Percentiles rank a stretch among this genome's conserved stretches.
phyloP scores from a whole-genome alignment of 2,888 invertebrate genomes.

The Ypsolopha sequella region DNA sequence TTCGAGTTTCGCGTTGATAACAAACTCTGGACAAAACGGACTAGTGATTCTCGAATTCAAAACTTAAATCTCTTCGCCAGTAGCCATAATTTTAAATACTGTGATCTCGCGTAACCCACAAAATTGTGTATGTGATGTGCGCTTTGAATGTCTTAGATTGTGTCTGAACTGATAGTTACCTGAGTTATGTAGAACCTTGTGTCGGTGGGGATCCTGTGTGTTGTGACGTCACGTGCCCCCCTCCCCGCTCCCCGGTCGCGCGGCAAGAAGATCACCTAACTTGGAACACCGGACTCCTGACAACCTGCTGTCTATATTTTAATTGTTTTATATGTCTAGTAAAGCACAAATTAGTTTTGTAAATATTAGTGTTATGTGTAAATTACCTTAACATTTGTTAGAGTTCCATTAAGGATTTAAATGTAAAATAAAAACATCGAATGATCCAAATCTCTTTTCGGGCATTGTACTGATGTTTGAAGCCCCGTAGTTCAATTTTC shows the following conservation, averaged over 20 bases:
- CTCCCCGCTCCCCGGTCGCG: slow-evolving; percentile 13
- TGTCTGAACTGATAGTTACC: slow-evolving; percentile 58
- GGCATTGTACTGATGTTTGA: slow-evolving; percentile 62
- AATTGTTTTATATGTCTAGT: slow-evolving; percentile 39
- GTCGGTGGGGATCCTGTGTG: slow-evolving; percentile 32
- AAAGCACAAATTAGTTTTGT: slow-evolving; percentile 65
- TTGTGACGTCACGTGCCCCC: slow-evolving; percentile 18
- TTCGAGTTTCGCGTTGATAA: slow-evolving; percentile 1
- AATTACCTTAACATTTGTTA: slow-evolving; percentile 44
- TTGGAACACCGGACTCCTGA: slow-evolving; percentile 5
- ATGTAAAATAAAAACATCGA: slow-evolving; percentile 58
- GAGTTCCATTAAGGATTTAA: slow-evolving; percentile 37
- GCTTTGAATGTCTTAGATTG: slow-evolving; percentile 60
- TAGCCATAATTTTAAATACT: slow-evolving; percentile 59
- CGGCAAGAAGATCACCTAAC: slow-evolving; percentile 9
- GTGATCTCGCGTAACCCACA: slow-evolving; percentile 62
- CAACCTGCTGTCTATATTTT: slow-evolving; percentile 10
- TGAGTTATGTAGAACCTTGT: slow-evolving; percentile 32
- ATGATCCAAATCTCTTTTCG: slow-evolving; percentile 45
- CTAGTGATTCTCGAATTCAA: slow-evolving; percentile 20
- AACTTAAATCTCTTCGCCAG: slow-evolving; percentile 30
- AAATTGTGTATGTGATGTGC: slow-evolving; percentile 53
- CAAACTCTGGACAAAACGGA: slow-evolving; percentile 10
- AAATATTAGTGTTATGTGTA: slow-evolving; percentile 66
- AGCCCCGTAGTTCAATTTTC: slow-evolving; percentile 35